Base-by-base conservation (phyloP, 2,113 vertebrate species). In the Pseudorectes ferrugineus region DNA sequence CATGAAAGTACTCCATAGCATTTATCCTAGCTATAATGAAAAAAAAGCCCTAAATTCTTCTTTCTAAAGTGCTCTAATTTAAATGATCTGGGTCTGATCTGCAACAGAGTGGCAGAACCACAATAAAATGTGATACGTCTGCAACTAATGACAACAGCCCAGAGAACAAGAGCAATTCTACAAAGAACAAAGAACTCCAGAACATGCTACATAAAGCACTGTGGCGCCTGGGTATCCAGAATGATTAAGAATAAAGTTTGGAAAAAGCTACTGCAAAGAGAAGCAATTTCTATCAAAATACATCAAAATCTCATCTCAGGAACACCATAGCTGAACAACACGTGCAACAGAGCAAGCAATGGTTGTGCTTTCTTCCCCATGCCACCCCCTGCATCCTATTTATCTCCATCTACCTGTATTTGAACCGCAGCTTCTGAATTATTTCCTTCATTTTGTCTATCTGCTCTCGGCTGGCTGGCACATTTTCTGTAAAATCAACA, bases 401-500 rank as follows among this genome's bases (percentile, higher is more conserved):
- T 72, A 49, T 66, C 70, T 88, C 68, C 63, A 36, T 11, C 48
- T 68, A 99, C 99, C 98, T 99, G 98, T 99, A 99, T 55, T 97
- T 99, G 97, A 99, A 99, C 29, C 98, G 97, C 24, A 99, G 98
- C 93, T 99, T 99, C 57, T 98, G 96, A 85, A 99, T 96, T 5
- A 99, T 99, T 81, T 98, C 98, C 85, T 99, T 99, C 99, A 99
- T 99, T 97, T 99, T 99, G 96, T 99, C 96, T 55, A 99, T 97
- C 94, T 99, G 99, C 43, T 97, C 96, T n/a, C 28, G 94, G 72
- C 97, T 98, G 29, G 99, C 99, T 22, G 79, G 25, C 4, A 98
- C 96, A 59, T 97, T 98, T 48, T 98, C 97, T 3, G 98, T 98
- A 48, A 95, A 83, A 95, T 98, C 98, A 91, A 99, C 45, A 17